Evolutionary conservation across 2,888 invertebrate genomes (phyloP).

Genomic region (Rhagonycha lutea): DNA sequence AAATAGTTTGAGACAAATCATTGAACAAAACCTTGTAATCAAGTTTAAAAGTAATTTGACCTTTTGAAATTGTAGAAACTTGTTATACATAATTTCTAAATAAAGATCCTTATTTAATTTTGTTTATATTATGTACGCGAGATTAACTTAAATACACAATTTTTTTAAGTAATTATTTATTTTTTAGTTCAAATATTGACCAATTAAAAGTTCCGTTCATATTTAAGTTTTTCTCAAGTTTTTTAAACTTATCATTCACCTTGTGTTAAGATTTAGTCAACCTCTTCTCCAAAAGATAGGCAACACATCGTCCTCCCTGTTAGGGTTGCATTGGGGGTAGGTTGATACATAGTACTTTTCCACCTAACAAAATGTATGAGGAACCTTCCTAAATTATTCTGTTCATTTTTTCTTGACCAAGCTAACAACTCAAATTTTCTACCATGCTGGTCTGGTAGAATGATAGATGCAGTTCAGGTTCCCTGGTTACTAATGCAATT

Average conservation of each 20-base stretch:
- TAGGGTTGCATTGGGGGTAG: no score
- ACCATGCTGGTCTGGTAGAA: no score
- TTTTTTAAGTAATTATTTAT: background rate
- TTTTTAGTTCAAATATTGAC: background rate
- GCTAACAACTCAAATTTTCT: no score
- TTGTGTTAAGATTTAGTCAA: background rate
- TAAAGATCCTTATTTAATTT: background rate
- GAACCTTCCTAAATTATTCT: no score
- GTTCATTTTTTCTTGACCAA: no score
- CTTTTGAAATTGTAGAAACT: slow-evolving; percentile 9
- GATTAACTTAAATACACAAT: background rate
- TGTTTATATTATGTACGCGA: background rate
- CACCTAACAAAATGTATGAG: no score
- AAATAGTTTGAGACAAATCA: slow-evolving; percentile 7
- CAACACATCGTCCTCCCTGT: background rate
- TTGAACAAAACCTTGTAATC: slow-evolving; percentile 24
- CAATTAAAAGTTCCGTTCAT: background rate
- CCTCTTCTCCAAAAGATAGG: background rate
- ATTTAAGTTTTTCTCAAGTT: background rate
- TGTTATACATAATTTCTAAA: background rate
- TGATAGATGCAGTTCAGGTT: no score
- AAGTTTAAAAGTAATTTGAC: slow-evolving; percentile 28
- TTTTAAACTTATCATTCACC: background rate
- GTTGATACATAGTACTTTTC: no score
- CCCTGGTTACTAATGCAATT: no score